Evolutionary conservation across 2,888 invertebrate species (phyloP).

Genomic region (Phymatocera aterrima): DNA sequence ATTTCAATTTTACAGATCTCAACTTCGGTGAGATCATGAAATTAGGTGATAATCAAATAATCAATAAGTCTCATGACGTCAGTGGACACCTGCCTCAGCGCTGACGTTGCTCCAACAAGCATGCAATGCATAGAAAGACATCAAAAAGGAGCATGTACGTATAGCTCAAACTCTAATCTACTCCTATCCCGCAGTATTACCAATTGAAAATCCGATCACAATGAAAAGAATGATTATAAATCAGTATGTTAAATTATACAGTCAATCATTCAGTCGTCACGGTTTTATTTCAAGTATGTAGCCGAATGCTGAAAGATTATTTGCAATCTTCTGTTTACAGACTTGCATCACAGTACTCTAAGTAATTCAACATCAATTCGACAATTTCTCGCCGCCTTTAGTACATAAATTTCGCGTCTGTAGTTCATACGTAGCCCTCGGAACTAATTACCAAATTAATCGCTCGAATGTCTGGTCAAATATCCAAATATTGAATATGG

Average conservation of each 20-base stretch:
- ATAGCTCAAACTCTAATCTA: background rate
- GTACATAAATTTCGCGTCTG: background rate
- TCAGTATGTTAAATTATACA: background rate
- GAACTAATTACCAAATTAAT: background rate
- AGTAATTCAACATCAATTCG: background rate
- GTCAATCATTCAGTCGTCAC: background rate
- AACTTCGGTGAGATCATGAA: conserved; percentile 48
- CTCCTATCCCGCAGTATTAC: background rate
- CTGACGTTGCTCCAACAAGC: conserved; percentile 54
- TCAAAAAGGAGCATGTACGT: conserved; percentile 61
- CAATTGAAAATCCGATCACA: background rate
- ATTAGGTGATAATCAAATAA: conserved; percentile 50
- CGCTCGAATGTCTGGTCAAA: no score
- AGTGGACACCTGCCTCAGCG: conserved; percentile 43
- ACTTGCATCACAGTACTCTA: background rate
- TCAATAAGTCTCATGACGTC: conserved; percentile 54
- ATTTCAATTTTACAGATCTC: conserved; percentile 57
- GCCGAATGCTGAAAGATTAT: background rate
- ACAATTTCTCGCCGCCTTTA: background rate
- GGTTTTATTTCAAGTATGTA: no score
- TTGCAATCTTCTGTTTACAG: background rate
- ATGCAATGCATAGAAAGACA: conserved; percentile 65
- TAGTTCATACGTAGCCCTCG: background rate
- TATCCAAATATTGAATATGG: background rate
- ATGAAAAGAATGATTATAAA: background rate